These are phyloP conservation scores for Apodemia mormo DNA, from an alignment of 2,888 invertebrate genomes.

Conservation along the genomic window DNA sequence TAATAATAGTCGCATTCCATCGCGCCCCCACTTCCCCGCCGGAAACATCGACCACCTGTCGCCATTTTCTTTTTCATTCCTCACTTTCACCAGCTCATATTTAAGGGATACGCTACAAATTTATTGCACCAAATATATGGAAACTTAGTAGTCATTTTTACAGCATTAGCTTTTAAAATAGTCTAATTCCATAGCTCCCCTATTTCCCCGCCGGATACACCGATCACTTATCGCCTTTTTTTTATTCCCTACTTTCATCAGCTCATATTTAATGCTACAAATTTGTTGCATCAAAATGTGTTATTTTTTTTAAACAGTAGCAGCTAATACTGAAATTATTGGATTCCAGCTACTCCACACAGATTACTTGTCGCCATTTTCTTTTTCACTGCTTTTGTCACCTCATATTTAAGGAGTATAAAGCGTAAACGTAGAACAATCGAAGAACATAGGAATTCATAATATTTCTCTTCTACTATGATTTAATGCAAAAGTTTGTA, in stretches of 20 bases:
- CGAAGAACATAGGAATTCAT: too few species aligned
- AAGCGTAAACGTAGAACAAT: too few species aligned
- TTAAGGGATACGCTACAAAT: slow-evolving; percentile 3
- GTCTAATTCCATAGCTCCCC: slow-evolving; percentile 65
- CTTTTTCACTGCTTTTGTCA: too few species aligned
- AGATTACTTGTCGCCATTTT: too few species aligned
- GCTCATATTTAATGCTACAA: slow-evolving; percentile 26
- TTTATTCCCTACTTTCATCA: slow-evolving; percentile 61
- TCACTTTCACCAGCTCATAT: slow-evolving; percentile 51
- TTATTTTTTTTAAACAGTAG: too few species aligned
- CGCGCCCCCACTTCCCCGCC: slow-evolving; percentile 48
- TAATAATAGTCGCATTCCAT: slow-evolving; percentile 77
- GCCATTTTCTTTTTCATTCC: slow-evolving; percentile 73
- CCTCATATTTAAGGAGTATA: too few species aligned
- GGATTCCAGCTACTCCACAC: too few species aligned
- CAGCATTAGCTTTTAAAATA: slow-evolving; percentile 46
- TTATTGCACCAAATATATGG: not conserved
- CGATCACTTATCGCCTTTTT: slow-evolving; percentile 70
- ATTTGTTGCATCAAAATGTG: too few species aligned
- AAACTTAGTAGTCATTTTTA: too few species aligned
- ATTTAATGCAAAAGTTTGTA: too few species aligned
- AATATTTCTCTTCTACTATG: too few species aligned
- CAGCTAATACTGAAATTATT: too few species aligned
- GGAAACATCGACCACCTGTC: slow-evolving; percentile 64
- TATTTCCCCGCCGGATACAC: slow-evolving; percentile 51